Percentiles rank a stretch among this genome's conserved stretches.
Evolutionary conservation across 2,888 invertebrate species (phyloP).

Genomic region (Apamea sordens): DNA sequence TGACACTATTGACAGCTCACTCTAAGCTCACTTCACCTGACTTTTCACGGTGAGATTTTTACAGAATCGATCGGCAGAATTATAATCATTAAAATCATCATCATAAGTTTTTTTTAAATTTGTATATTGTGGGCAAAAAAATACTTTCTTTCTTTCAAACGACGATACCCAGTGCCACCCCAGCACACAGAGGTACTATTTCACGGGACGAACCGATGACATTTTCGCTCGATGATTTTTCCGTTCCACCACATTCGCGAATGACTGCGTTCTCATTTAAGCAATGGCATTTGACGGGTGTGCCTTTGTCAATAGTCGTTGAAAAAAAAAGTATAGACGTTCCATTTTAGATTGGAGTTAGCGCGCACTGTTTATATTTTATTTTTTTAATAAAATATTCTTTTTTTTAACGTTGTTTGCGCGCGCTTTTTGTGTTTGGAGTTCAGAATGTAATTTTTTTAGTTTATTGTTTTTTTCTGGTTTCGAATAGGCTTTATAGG

Average conservation of each 20-base stretch:
- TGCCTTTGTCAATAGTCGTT: slow-evolving; percentile 80
- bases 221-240: slow-evolving; percentile 88
- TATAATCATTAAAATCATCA: not conserved
- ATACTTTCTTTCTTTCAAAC: not conserved
- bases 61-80: no score
- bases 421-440: slow-evolving; percentile 1
- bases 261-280: slow-evolving; percentile 89
- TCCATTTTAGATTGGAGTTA: slow-evolving; percentile 86
- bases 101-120: not conserved
- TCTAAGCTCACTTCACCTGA: no score
- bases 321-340: slow-evolving; percentile 80
- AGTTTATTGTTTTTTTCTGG: not conserved
- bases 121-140: not conserved
- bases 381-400: slow-evolving; percentile 66
- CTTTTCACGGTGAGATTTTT: no score
- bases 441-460: not conserved
- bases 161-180: slow-evolving; percentile 38
- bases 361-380: slow-evolving; percentile 73
- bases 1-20: no score
- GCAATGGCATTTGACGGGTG: slow-evolving; percentile 89
- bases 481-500: not conserved
- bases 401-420: slow-evolving; percentile 41
- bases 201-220: slow-evolving; percentile 77
- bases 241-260: slow-evolving; percentile 87
- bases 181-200: slow-evolving; percentile 39